Conservation (phyloP, 2,797 vertebrate species). For the Anas georgica region DNA sequence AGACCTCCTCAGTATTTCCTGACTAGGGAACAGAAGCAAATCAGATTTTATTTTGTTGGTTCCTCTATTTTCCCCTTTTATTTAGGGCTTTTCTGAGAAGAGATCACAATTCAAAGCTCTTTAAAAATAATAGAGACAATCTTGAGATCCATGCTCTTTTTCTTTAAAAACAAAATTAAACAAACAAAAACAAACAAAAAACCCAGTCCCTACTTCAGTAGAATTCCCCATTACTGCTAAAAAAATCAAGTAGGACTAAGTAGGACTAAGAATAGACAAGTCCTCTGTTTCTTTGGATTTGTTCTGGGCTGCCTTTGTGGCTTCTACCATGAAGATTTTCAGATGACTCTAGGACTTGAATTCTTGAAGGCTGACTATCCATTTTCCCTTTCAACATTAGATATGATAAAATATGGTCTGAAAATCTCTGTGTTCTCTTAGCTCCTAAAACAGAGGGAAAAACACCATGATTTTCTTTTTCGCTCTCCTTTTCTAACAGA, state of each 20-base stretch:
- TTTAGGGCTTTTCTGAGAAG: not conserved
- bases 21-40: not conserved
- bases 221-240: not conserved
- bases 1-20: not conserved
- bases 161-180: not conserved
- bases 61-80: not conserved
- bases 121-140: not conserved
- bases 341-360: not conserved
- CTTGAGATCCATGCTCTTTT: not conserved
- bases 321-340: not conserved
- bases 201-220: not conserved
- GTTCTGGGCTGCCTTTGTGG: not conserved
- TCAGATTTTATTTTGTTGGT: not conserved
- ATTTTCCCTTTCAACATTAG: not conserved
- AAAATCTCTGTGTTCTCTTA: not conserved
- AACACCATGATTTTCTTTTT: not conserved
- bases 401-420: not conserved
- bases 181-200: too few relatives aligned
- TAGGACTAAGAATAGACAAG: not conserved
- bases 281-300: not conserved
- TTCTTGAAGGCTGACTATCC: not conserved
- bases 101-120: not conserved
- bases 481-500: not conserved
- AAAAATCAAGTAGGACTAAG: not conserved
- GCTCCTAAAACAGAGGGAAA: not conserved